Conservation (phyloP, 2,113 vertebrate species). For the Edolisoma coerulescens region DNA sequence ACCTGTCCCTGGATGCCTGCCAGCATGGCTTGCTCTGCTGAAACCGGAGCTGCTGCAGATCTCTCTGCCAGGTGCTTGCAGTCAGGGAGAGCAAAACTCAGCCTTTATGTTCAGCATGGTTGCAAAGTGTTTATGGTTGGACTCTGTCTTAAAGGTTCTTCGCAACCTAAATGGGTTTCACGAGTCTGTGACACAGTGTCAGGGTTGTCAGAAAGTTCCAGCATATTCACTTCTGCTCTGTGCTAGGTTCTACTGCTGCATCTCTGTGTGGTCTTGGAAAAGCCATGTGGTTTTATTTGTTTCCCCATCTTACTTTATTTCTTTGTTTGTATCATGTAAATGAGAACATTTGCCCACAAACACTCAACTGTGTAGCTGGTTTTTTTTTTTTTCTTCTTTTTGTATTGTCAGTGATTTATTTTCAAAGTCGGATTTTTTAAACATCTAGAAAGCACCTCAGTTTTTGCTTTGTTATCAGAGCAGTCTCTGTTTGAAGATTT, state of each 20-base stretch:
- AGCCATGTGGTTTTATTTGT: not conserved
- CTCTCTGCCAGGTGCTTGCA: not conserved
- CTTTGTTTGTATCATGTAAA: not conserved
- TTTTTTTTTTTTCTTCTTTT: not conserved
- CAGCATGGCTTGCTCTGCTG: not conserved
- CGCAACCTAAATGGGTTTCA: not conserved
- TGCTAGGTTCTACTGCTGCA: not conserved
- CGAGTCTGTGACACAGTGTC: not conserved
- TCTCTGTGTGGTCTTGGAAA: not conserved
- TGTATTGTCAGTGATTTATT: not conserved
- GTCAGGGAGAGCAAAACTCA: not conserved
- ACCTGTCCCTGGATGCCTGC: not conserved
- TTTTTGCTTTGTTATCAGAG: not conserved
- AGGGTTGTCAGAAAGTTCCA: not conserved
- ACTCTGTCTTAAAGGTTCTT: not conserved
- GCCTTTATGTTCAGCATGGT: not conserved
- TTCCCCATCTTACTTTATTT: not conserved
- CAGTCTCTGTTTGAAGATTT: not conserved
- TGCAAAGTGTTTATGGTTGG: accelerated
- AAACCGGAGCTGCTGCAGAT: not conserved
- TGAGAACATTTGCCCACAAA: not conserved
- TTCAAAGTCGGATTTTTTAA: not conserved
- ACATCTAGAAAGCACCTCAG: not conserved
- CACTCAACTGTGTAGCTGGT: not conserved
- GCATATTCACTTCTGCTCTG: not conserved